Evolutionary conservation across 2,888 invertebrate genomes (phyloP).

Genomic region (Leucania comma): DNA sequence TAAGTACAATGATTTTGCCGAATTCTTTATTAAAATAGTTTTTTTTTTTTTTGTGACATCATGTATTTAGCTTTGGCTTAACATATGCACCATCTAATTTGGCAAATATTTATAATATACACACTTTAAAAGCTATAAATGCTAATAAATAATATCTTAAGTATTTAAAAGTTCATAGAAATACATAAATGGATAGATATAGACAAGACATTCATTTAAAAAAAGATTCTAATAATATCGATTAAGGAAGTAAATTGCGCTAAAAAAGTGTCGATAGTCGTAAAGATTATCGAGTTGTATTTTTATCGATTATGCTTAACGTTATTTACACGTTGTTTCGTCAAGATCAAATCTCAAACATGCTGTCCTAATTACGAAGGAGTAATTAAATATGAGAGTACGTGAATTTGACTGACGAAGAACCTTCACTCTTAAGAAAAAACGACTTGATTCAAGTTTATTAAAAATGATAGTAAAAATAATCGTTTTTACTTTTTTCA

Average conservation of each 20-base stretch:
- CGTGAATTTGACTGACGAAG: constrained; percentile 65
- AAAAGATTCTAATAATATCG: constrained; percentile 27
- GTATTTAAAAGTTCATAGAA: constrained; percentile 24
- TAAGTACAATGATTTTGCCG: constrained; percentile 59
- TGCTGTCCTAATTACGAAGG: constrained; percentile 68
- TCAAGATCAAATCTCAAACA: constrained; percentile 63
- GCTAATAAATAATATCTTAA: constrained; percentile 53
- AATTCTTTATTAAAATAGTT: constrained; percentile 24
- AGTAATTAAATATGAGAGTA: constrained; percentile 67
- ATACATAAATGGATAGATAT: constrained; percentile 32
- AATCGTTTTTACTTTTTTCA: background rate
- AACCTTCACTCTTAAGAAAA: background rate
- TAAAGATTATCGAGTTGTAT: constrained; percentile 4
- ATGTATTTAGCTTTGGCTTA: constrained; percentile 53
- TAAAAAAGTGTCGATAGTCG: constrained; percentile 26
- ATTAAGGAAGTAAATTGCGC: constrained; percentile 41
- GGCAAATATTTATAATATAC: constrained; percentile 49
- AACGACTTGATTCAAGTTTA: background rate
- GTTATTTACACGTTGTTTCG: constrained; percentile 27
- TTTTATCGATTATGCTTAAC: constrained; percentile 15
- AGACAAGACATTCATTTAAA: constrained; percentile 26
- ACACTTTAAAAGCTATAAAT: constrained; percentile 45
- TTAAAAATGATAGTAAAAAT: background rate
- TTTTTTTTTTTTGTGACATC: constrained; percentile 56
- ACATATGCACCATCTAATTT: constrained; percentile 55